Evolutionary conservation across 2,113 vertebrate genomes (phyloP).

Genomic region (Sebastes schlegelii): DNA sequence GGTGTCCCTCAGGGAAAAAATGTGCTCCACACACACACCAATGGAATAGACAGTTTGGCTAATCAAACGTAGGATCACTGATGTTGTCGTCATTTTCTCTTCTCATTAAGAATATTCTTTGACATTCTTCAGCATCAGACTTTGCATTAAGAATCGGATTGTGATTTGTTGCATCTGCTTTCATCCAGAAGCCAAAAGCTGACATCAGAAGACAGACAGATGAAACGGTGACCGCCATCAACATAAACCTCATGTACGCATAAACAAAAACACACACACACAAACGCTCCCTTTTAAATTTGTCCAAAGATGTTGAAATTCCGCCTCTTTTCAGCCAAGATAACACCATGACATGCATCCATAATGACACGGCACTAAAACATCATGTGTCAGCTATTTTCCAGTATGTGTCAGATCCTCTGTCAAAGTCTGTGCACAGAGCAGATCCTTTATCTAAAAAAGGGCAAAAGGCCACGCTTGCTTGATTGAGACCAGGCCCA

Average conservation of each 20-base stretch:
- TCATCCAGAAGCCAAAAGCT: slow-evolving; percentile 28
- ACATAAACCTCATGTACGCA: background rate
- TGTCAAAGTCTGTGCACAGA: slow-evolving; percentile 52
- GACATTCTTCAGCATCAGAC: slow-evolving; percentile 7
- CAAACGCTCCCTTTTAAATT: slow-evolving; percentile 23
- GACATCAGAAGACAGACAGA: slow-evolving; percentile 37
- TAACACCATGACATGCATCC: slow-evolving; percentile 24
- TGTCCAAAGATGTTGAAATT: slow-evolving; percentile 25
- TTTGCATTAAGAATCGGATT: slow-evolving; percentile 3
- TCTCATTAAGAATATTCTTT: slow-evolving; percentile 26
- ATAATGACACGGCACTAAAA: slow-evolving; percentile 37
- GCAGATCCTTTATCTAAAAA: slow-evolving; percentile 52
- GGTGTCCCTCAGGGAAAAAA: slow-evolving; percentile 2
- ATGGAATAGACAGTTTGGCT: background rate
- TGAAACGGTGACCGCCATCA: background rate
- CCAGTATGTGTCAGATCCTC: slow-evolving; percentile 42
- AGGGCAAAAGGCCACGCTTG: slow-evolving; percentile 58
- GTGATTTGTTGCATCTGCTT: slow-evolving; percentile 31
- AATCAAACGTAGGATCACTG: background rate
- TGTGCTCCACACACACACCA: slow-evolving; percentile 1
- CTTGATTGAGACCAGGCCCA: slow-evolving; percentile 72
- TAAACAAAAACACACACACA: slow-evolving; percentile 3
- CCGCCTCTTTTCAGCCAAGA: slow-evolving; percentile 28
- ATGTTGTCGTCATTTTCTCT: slow-evolving; percentile 15
- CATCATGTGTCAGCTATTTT: slow-evolving; percentile 57